Percentiles rank a stretch among this genome's conserved stretches.
Evolutionary conservation across 2,888 invertebrate genomes (phyloP).

Genomic region (Diloba caeruleocephala): DNA sequence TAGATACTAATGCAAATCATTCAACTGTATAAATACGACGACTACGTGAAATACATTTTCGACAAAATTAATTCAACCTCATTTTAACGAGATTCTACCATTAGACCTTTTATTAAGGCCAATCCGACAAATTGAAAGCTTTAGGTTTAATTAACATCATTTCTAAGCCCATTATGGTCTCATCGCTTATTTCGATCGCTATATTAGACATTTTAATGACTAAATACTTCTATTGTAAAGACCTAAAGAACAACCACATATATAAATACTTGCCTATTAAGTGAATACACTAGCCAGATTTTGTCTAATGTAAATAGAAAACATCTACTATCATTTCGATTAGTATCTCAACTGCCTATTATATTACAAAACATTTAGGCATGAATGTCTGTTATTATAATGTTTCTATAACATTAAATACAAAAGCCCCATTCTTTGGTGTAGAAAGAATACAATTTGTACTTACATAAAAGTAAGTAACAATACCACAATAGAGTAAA

Average conservation of each 20-base stretch:
- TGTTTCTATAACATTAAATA: slow-evolving; percentile 25
- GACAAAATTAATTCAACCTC: slow-evolving; percentile 57
- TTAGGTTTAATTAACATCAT: slow-evolving; percentile 65
- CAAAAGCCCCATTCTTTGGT: slow-evolving; percentile 41
- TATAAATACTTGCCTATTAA: background rate
- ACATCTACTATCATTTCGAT: slow-evolving; percentile 26
- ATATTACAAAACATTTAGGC: slow-evolving; percentile 31
- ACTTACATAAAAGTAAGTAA: slow-evolving; percentile 8
- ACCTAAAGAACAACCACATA: background rate
- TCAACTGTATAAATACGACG: slow-evolving; percentile 50
- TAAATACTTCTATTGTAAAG: background rate
- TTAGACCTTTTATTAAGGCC: slow-evolving; percentile 67
- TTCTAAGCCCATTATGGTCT: slow-evolving; percentile 50
- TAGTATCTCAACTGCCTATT: slow-evolving; percentile 43
- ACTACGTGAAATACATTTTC: slow-evolving; percentile 56
- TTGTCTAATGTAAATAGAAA: slow-evolving; percentile 17
- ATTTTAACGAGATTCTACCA: slow-evolving; percentile 60
- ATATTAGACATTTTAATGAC: slow-evolving; percentile 26
- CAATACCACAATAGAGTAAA: slow-evolving; percentile 2
- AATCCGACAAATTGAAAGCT: slow-evolving; percentile 68
- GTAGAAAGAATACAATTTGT: slow-evolving; percentile 29
- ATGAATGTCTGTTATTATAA: slow-evolving; percentile 18
- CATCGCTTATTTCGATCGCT: slow-evolving; percentile 39
- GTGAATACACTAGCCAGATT: background rate
- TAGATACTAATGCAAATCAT: slow-evolving; percentile 50